These are phyloP conservation scores for Siniperca knerii DNA, from an alignment of 2,113 vertebrate genomes.

Conservation along the genomic window DNA sequence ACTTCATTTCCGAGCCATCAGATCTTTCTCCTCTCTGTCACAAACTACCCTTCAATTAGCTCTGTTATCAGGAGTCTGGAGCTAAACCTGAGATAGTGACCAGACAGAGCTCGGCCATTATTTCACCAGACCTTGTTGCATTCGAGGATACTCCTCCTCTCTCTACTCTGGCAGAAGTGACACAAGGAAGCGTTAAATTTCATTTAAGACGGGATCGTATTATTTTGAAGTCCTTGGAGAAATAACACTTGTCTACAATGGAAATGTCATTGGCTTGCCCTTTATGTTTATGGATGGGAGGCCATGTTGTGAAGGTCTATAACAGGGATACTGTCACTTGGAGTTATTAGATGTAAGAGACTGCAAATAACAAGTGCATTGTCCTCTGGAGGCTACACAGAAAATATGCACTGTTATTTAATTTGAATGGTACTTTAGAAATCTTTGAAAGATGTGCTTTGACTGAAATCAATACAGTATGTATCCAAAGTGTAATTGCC, in stretches of 20 bases:
- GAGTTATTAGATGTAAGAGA: conserved; percentile 56
- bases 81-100: conserved; percentile 54
- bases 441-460: conserved; percentile 7
- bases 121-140: conserved; percentile 35
- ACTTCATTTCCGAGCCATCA: conserved; percentile 40
- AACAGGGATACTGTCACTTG: conserved; percentile 50
- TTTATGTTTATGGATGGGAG: conserved; percentile 75
- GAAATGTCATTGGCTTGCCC: conserved; percentile 69
- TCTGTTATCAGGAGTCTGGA: conserved; percentile 54
- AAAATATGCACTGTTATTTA: conserved; percentile 20
- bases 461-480: neutral
- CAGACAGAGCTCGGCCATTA: conserved; percentile 26
- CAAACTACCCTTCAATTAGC: conserved; percentile 64
- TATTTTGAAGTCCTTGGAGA: conserved; percentile 71
- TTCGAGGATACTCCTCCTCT: conserved; percentile 20
- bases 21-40: conserved; percentile 30
- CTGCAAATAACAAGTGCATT: conserved; percentile 55
- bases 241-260: conserved; percentile 65
- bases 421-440: conserved; percentile 18
- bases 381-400: conserved; percentile 34
- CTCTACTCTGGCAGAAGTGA: conserved; percentile 39
- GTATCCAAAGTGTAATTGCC: neutral
- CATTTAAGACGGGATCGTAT: conserved; percentile 62
- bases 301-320: conserved; percentile 52
- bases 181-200: conserved; percentile 54